Evolutionary conservation across 1,140 invertebrate genomes (phyloP).

Genomic region (Stegodyphus dumicola): DNA sequence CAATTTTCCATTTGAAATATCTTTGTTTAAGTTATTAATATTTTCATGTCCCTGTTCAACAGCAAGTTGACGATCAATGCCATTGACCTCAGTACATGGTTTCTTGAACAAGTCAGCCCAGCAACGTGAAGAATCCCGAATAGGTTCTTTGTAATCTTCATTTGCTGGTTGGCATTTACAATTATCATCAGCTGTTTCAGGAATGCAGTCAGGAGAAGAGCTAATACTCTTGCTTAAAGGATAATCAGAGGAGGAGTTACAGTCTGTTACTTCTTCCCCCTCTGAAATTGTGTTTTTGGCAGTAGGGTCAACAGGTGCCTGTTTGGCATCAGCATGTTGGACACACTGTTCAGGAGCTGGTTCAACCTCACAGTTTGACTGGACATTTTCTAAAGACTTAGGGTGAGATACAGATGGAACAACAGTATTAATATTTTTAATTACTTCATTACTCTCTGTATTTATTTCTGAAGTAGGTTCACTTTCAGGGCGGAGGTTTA

Average conservation of each 20-base stretch:
- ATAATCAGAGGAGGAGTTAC: slow-evolving; percentile 42
- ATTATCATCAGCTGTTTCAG: slow-evolving; percentile 2
- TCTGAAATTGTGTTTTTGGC: slow-evolving; percentile 41
- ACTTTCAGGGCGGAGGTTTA: slow-evolving; percentile 27
- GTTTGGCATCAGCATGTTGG: neutral
- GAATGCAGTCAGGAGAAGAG: slow-evolving; percentile 39
- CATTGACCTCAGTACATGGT: slow-evolving; percentile 31
- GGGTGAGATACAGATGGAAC: neutral
- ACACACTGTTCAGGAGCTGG: neutral
- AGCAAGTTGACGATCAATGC: slow-evolving; percentile 15
- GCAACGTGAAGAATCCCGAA: slow-evolving; percentile 17
- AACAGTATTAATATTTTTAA: neutral
- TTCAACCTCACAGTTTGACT: slow-evolving; percentile 20
- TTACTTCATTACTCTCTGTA: neutral
- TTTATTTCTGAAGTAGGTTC: neutral
- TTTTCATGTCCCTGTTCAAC: slow-evolving; percentile 2
- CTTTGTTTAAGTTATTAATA: slow-evolving; percentile 29
- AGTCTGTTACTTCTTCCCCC: slow-evolving; percentile 31
- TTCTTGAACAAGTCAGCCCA: slow-evolving; percentile 54
- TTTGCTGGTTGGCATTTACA: slow-evolving; percentile 14
- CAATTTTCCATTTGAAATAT: slow-evolving; percentile 44
- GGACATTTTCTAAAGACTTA: slow-evolving; percentile 9
- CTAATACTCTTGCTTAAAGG: slow-evolving; percentile 24
- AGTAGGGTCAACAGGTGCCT: neutral
- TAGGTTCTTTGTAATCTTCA: neutral